Percentiles rank a stretch among this genome's conserved stretches.
Conservation (phyloP, 2,797 vertebrate genomes). For the Botia almorhae region DNA sequence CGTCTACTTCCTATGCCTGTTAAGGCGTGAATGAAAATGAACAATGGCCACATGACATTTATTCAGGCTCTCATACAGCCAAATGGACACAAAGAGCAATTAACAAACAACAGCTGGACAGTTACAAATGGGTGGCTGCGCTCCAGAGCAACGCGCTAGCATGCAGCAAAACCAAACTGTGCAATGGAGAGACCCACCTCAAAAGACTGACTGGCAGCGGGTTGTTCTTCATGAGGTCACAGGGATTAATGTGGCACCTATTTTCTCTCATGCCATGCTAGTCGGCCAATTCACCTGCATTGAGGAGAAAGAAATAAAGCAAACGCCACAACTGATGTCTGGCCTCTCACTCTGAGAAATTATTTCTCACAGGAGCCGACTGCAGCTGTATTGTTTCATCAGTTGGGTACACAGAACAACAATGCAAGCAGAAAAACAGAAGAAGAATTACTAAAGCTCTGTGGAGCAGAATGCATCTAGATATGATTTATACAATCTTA, state of each 20-base stretch:
- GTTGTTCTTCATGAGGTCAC: conserved; percentile 55
- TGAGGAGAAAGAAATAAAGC: conserved; percentile 50
- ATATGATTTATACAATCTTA: conserved; percentile 18
- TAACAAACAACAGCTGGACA: conserved; percentile 71
- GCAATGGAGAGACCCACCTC: conserved; percentile 2
- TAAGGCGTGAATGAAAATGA: conserved; percentile 3
- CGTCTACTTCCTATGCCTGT: background rate
- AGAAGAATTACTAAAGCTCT: conserved; percentile 33
- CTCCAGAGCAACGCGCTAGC: conserved; percentile 55
- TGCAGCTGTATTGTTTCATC: conserved; percentile 55
- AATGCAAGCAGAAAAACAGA: conserved; percentile 24
- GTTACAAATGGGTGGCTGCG: conserved; percentile 63
- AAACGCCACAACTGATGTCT: conserved; percentile 43
- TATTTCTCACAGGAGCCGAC: conserved; percentile 40
- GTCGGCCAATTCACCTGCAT: conserved; percentile 12
- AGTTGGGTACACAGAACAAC: conserved; percentile 57
- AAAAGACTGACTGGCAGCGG: conserved; percentile 43
- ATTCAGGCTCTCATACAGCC: conserved; percentile 60
- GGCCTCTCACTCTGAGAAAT: conserved; percentile 47
- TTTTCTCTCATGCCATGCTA: conserved; percentile 44
- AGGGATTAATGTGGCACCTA: conserved; percentile 36
- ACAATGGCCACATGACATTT: background rate
- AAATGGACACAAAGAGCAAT: conserved; percentile 76
- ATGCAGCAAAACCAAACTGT: background rate
- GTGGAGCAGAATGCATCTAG: conserved; percentile 52